Percentiles rank a stretch among this genome's conserved stretches.
Conservation (phyloP, 2,113 vertebrate species). For the Silurus meridionalis region DNA sequence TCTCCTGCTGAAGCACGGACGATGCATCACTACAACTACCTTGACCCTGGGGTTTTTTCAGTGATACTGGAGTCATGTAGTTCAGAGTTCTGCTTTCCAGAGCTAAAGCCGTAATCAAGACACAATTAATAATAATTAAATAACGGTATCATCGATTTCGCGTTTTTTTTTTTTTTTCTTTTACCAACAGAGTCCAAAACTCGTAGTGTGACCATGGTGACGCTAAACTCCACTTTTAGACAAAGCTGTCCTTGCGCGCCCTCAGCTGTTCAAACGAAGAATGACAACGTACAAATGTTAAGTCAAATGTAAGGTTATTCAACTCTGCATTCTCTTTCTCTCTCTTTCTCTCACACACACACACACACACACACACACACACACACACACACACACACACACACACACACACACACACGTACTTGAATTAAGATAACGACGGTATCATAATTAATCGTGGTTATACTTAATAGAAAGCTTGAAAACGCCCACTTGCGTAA, state of each 20-base stretch:
- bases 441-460: not conserved
- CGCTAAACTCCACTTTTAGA: not conserved
- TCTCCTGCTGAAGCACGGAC: not conserved
- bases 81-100: not conserved
- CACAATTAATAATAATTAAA: not conserved
- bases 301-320: not conserved
- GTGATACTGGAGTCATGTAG: not conserved
- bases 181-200: not conserved
- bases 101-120: not conserved
- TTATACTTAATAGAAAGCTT: not conserved
- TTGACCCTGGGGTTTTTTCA: not conserved
- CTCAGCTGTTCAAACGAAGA: conserved; percentile 70
- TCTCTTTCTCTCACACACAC: conserved; percentile 17
- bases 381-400: not conserved
- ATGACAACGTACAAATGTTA: conserved; percentile 44
- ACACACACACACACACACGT: not conserved
- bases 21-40: not conserved
- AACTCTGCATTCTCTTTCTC: not conserved
- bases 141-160: not conserved
- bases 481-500: conserved; percentile 18
- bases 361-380: not conserved
- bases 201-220: not conserved
- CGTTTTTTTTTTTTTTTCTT: not conserved
- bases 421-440: not conserved
- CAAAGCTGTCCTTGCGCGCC: conserved; percentile 78